Evolutionary conservation across 2,113 vertebrate species (phyloP), one percentile per base, ranked within the genome.

Genomic region (Cichladusa arquata): DNA sequence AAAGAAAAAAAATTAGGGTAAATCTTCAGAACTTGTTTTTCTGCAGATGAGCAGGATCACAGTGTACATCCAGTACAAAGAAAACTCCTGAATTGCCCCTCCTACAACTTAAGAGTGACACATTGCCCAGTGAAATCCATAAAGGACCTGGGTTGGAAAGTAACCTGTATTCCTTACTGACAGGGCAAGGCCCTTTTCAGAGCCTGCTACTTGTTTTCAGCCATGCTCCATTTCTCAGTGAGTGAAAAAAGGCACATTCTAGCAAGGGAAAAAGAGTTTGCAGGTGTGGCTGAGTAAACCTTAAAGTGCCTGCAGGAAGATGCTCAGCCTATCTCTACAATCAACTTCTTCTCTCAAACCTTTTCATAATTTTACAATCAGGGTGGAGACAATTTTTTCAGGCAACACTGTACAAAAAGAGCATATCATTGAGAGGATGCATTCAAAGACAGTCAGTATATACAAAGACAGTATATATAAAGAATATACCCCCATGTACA

Each of bases 21-120:
- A 62, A 38, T 26, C 12, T 62, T 71, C 50, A 51, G 54, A 31
- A 50, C 2, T 14, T 38, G 5, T 33, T 70, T 17, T 16, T 70
- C 17, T 51, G 11, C 36, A 44, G 72, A 44, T 33, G 15, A 77
- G 19, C 8, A 50, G 22, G 23, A 69, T 45, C 34, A 26, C 9
- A 38, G 7, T 1, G 2, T 2, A 23, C 4, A 66, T n/a, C 26
- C n/a, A 87, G 13, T 2, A 47, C 11, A 61, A 23, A 42, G 34
- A 13, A 58, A 76, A 51, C 1, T 1, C 7, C 19, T 28, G 34
- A 72, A 28, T 2, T 66, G 5, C 20, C 31, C 26, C 11, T 45
- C 20, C 47, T 60, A 3, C 0, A 0, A 6, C 34, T 77, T 17
- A 4, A 47, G 16, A 60, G 12, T 31, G 66, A 34, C 36, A n/a